A percentile compares a stretch with the other conserved stretches of the same genome.
These are phyloP conservation scores for Procambarus virginalis DNA, from an alignment of 1,140 invertebrate genomes.

Conservation along the genomic window DNA sequence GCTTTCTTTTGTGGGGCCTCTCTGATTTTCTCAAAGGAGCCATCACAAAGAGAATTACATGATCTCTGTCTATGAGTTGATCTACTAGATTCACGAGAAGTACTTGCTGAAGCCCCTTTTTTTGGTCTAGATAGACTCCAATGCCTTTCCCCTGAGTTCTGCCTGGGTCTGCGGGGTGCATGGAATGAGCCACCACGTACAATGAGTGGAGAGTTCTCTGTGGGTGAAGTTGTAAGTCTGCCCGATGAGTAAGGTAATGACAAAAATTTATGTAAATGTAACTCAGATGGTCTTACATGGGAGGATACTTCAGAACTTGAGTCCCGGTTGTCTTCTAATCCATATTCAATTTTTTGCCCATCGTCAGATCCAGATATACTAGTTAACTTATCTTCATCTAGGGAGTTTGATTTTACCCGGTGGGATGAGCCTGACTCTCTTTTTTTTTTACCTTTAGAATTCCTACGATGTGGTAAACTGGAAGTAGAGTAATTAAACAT, in stretches of 20 bases:
- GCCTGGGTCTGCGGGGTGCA: conserved; percentile 32
- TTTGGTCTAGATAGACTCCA: conserved; percentile 45
- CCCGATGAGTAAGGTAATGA: conserved; percentile 47
- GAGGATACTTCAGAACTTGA: conserved; percentile 41
- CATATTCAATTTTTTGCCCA: conserved; percentile 52
- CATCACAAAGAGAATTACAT: conserved; percentile 45
- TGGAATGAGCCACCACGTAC: conserved; percentile 52
- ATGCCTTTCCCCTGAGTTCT: conserved; percentile 40
- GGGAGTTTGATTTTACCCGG: conserved; percentile 52
- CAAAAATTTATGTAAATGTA: conserved; percentile 48
- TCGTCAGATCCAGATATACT: conserved; percentile 56
- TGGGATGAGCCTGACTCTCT: conserved; percentile 17
- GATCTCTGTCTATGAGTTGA: conserved; percentile 37
- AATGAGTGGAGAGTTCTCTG: conserved; percentile 26
- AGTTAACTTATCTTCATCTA: conserved; percentile 60
- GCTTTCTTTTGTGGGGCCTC: conserved; percentile 29
- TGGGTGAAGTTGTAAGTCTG: conserved; percentile 30
- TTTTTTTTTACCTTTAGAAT: conserved; percentile 38
- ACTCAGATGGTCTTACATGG: conserved; percentile 51
- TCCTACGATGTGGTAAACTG: conserved; percentile 52
- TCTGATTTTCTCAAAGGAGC: conserved; percentile 25
- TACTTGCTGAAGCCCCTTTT: neutral
- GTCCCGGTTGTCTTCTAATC: conserved; percentile 54
- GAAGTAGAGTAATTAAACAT: conserved; percentile 51
- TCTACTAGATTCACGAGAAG: conserved; percentile 10